A percentile compares a stretch with the other conserved stretches of the same genome.
phyloP scores from a whole-genome alignment of 2,888 invertebrate genomes.

The Tortrix viridana region DNA sequence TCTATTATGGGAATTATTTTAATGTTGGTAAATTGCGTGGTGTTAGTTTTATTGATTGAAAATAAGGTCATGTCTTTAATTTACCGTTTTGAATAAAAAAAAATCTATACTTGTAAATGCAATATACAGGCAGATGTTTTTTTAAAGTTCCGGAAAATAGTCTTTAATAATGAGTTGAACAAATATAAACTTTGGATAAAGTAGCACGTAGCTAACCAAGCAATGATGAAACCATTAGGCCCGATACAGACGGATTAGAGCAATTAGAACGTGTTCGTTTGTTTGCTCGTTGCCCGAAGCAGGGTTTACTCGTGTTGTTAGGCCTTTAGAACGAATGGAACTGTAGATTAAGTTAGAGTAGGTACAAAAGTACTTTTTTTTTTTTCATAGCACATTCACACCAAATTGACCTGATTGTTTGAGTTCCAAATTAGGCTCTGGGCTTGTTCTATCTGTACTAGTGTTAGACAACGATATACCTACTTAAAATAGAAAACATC shows the following conservation, averaged over 20 bases:
- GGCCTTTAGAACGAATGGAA: not conserved
- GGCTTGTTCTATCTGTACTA: too few relatives aligned
- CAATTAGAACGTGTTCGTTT: slow-evolving; percentile 22
- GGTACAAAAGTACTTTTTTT: too few relatives aligned
- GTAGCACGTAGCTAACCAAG: slow-evolving; percentile 2
- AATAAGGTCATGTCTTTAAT: slow-evolving; percentile 1
- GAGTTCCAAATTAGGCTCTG: too few relatives aligned
- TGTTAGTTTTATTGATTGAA: slow-evolving; percentile 1
- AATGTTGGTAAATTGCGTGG: slow-evolving; percentile 20
- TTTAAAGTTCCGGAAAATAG: not conserved
- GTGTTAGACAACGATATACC: too few relatives aligned
- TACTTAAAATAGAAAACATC: too few relatives aligned
- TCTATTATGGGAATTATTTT: slow-evolving; percentile 26
- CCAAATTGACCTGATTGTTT: too few relatives aligned
- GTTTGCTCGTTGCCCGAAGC: slow-evolving; percentile 12
- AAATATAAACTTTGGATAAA: not conserved
- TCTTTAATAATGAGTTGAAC: not conserved
- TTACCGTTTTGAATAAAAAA: too few relatives aligned
- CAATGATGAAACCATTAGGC: slow-evolving; percentile 32
- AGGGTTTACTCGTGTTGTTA: slow-evolving; percentile 14
- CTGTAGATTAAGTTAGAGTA: not conserved
- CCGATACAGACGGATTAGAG: slow-evolving; percentile 24
- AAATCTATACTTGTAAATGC: too few relatives aligned
- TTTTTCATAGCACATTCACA: too few relatives aligned
- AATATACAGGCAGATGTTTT: too few relatives aligned